Evolutionary conservation across 2,113 vertebrate species (phyloP).

Genomic region (Cranoglanis bouderius): DNA sequence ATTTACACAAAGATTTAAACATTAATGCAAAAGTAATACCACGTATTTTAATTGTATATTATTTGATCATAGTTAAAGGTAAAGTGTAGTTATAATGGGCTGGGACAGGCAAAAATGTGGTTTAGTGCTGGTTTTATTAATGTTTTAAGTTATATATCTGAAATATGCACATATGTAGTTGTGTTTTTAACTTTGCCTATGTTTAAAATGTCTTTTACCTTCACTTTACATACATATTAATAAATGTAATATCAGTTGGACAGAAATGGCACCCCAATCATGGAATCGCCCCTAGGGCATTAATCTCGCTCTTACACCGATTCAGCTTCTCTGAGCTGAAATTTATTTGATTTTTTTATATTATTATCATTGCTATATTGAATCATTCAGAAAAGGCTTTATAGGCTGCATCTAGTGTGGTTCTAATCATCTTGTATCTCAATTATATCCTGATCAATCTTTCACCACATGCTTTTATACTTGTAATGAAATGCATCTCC

Average conservation of each 20-base stretch:
- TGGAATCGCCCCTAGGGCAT: not conserved
- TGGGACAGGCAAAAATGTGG: too few relatives aligned
- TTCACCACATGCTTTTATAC: not conserved
- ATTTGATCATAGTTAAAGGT: too few relatives aligned
- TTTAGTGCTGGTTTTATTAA: too few relatives aligned
- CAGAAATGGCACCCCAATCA: not conserved
- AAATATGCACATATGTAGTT: not conserved
- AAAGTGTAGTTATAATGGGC: too few relatives aligned
- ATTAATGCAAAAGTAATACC: too few relatives aligned
- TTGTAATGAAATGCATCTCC: constrained; percentile 19
- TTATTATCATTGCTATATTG: not conserved
- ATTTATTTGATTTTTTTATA: not conserved
- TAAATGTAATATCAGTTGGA: not conserved
- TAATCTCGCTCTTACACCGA: not conserved
- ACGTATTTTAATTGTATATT: too few relatives aligned
- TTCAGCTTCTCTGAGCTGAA: not conserved
- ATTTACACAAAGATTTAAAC: too few relatives aligned
- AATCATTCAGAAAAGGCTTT: not conserved
- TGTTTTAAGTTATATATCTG: not conserved
- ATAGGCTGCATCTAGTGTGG: not conserved
- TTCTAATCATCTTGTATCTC: not conserved
- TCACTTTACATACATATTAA: too few relatives aligned
- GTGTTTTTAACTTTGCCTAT: not conserved
- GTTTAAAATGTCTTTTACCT: not conserved
- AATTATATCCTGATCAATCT: constrained; percentile 2